Percentiles rank a stretch among this genome's conserved stretches.
These are phyloP conservation scores for Colletes latitarsis DNA, from an alignment of 1,140 invertebrate genomes.

Conservation along the genomic window DNA sequence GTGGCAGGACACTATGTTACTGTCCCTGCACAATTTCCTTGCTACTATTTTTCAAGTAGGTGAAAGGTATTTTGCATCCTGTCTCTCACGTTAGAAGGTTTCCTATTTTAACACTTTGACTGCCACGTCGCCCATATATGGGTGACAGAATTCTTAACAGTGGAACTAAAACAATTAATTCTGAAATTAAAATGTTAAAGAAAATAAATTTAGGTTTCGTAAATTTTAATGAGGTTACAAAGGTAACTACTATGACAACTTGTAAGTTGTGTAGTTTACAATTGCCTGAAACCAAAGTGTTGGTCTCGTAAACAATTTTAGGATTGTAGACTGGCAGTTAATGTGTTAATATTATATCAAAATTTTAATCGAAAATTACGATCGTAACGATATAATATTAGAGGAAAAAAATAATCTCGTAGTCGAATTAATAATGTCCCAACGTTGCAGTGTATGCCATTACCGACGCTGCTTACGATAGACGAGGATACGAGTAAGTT, in stretches of 20 bases:
- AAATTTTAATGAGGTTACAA: no score
- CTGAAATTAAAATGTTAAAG: no score
- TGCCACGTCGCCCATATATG: no score
- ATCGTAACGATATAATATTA: conserved; percentile 3
- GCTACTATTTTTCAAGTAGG: conserved; percentile 92
- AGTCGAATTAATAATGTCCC: not conserved
- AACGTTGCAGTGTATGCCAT: conserved; percentile 86
- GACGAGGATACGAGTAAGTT: conserved; percentile 92
- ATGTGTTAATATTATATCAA: conserved; percentile 29
- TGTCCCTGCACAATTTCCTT: conserved; percentile 97
- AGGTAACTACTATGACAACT: no score
- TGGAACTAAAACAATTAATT: no score
- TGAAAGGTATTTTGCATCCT: conserved; percentile 50
- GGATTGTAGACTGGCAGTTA: no score
- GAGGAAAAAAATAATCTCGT: not conserved
- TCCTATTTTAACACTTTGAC: no score
- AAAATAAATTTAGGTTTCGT: no score
- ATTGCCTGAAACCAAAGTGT: no score
- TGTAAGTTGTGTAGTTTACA: no score
- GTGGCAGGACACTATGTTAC: conserved; percentile 96
- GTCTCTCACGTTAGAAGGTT: conserved; percentile 19
- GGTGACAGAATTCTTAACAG: no score
- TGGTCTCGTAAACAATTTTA: no score
- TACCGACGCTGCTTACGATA: conserved; percentile 91
- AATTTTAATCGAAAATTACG: conserved; percentile 16